Evolutionary conservation across 2,113 vertebrate genomes (phyloP).

Genomic region (Colistium nudipinnis): DNA sequence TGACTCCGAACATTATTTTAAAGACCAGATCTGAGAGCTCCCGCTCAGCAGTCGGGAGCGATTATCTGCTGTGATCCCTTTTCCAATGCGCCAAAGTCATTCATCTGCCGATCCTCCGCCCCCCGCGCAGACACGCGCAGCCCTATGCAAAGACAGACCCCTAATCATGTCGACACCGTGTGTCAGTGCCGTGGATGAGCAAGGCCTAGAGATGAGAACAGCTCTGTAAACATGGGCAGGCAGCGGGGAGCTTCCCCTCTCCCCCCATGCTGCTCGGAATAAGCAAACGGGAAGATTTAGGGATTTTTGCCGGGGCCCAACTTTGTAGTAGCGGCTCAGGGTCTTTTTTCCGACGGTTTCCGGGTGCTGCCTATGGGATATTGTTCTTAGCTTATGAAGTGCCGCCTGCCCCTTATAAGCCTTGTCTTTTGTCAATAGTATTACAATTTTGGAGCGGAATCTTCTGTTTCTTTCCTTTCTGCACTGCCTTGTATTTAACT

Average conservation of each 20-base stretch:
- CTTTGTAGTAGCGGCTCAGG: slow-evolving; percentile 75
- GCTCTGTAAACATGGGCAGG: slow-evolving; percentile 78
- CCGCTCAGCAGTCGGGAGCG: slow-evolving; percentile 70
- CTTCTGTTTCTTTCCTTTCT: background rate
- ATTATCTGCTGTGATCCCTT: slow-evolving; percentile 83
- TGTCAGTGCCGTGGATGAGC: slow-evolving; percentile 78
- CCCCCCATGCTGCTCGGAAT: slow-evolving; percentile 60
- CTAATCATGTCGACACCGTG: slow-evolving; percentile 77
- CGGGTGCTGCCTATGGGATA: slow-evolving; percentile 69
- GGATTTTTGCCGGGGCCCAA: slow-evolving; percentile 77
- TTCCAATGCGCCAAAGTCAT: slow-evolving; percentile 77
- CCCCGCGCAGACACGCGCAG: slow-evolving; percentile 42
- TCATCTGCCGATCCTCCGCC: slow-evolving; percentile 78
- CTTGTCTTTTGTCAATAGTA: slow-evolving; percentile 71
- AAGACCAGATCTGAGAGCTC: slow-evolving; percentile 80
- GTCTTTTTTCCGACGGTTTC: slow-evolving; percentile 64
- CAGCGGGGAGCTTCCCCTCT: slow-evolving; percentile 66
- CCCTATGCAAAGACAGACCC: slow-evolving; percentile 72
- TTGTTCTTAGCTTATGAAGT: slow-evolving; percentile 77
- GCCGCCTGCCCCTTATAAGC: slow-evolving; percentile 64
- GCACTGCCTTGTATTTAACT: slow-evolving; percentile 51
- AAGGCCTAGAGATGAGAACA: slow-evolving; percentile 76
- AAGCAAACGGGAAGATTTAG: slow-evolving; percentile 80
- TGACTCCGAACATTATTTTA: slow-evolving; percentile 83
- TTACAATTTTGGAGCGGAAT: slow-evolving; percentile 59